Evolutionary conservation across 2,113 vertebrate species (phyloP).

Genomic region (Pelobates fuscus): DNA sequence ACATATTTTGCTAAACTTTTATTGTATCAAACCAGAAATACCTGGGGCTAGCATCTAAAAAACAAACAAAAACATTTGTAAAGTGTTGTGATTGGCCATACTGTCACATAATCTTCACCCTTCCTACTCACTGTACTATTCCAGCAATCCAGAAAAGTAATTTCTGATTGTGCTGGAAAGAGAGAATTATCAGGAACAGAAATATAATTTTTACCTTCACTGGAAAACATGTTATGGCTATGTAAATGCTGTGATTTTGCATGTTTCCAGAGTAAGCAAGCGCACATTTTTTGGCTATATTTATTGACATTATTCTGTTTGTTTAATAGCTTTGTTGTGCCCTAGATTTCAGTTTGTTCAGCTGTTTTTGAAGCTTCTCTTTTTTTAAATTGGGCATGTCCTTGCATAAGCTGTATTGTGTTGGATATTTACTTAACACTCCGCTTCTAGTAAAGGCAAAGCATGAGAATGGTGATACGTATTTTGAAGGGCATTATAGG

Average conservation of each 20-base stretch:
- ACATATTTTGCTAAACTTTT: too few relatives aligned
- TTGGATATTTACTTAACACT: slow-evolving; percentile 2
- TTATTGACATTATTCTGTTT: not conserved
- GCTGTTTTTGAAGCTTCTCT: not conserved
- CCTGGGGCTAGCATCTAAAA: too few relatives aligned
- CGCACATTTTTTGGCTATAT: not conserved
- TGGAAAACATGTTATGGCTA: not conserved
- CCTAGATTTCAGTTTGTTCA: not conserved
- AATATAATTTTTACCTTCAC: not conserved
- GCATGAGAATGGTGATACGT: too few relatives aligned
- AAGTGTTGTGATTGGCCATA: too few relatives aligned
- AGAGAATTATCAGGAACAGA: too few relatives aligned
- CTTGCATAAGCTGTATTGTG: not conserved
- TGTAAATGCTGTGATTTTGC: not conserved
- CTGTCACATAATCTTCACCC: too few relatives aligned
- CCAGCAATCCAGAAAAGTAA: too few relatives aligned
- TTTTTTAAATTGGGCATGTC: not conserved
- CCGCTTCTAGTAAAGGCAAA: not conserved
- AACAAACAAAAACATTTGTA: too few relatives aligned
- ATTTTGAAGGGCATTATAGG: too few relatives aligned
- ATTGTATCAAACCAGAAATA: too few relatives aligned
- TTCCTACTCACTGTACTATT: too few relatives aligned
- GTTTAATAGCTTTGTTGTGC: not conserved
- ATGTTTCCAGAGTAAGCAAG: not conserved
- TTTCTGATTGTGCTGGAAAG: too few relatives aligned